Conservation (phyloP, 2,888 invertebrate genomes). For the Ariolimax columbianus region DNA sequence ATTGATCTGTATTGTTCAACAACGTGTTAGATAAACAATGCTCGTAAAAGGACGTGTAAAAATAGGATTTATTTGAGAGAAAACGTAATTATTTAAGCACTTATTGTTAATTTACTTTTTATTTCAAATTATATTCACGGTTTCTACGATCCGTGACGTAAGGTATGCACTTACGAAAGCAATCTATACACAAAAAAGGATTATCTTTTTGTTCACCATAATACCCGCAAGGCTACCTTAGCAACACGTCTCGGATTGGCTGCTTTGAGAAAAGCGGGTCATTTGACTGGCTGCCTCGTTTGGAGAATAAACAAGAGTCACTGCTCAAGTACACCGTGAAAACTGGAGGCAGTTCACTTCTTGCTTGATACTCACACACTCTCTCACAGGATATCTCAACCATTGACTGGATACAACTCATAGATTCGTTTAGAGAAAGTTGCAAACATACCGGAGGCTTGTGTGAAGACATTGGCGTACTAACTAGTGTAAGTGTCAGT, state of each 20-base stretch:
- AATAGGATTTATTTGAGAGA: neutral
- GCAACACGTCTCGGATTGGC: slow-evolving; percentile 42
- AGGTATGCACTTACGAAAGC: slow-evolving; percentile 26
- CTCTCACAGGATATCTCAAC: neutral
- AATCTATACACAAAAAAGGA: neutral
- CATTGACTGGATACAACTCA: neutral
- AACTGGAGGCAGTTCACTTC: slow-evolving; percentile 20
- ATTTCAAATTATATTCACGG: neutral
- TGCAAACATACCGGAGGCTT: too few relatives aligned
- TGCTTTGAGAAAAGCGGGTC: slow-evolving; percentile 47
- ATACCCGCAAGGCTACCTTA: slow-evolving; percentile 1
- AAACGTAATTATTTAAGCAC: neutral
- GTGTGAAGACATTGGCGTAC: neutral
- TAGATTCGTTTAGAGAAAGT: neutral
- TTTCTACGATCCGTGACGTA: slow-evolving; percentile 36
- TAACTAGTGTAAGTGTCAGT: neutral
- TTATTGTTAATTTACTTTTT: neutral
- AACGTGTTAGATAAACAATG: neutral
- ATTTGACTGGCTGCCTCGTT: slow-evolving; percentile 52
- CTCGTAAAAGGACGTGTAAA: neutral
- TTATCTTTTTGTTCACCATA: neutral
- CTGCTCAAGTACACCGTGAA: slow-evolving; percentile 35
- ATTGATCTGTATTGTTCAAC: neutral
- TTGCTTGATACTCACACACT: neutral
- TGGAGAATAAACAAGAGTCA: slow-evolving; percentile 23